Conservation (phyloP, 2,797 vertebrate species). For the Perdix hodgsoniae region DNA sequence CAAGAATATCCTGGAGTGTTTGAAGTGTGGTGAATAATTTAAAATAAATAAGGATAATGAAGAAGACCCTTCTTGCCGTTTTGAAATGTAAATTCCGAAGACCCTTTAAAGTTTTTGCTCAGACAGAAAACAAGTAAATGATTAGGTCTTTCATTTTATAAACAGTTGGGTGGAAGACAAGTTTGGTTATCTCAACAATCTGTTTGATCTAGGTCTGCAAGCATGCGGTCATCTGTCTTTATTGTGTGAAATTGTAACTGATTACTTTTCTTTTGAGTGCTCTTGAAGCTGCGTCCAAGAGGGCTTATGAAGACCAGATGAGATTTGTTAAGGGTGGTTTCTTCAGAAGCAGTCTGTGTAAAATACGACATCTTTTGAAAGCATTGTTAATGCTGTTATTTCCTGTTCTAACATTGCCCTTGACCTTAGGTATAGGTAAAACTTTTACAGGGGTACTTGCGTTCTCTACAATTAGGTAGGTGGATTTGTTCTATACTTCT, state of each 20-base stretch:
- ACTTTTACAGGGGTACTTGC: conserved; percentile 36
- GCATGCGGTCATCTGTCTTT: neutral
- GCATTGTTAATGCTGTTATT: conserved; percentile 12
- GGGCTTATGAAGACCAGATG: conserved; percentile 12
- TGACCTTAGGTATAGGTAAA: conserved; percentile 35
- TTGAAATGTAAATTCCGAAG: conserved; percentile 46
- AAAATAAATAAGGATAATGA: conserved; percentile 56
- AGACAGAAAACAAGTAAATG: neutral
- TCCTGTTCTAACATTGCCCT: neutral
- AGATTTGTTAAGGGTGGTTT: conserved; percentile 41
- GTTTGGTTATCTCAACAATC: neutral
- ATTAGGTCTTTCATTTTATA: neutral
- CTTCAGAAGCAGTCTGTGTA: conserved; percentile 23
- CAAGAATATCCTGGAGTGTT: conserved; percentile 15
- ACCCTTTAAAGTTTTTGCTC: conserved; percentile 8
- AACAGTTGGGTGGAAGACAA: neutral
- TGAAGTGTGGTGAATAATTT: conserved; percentile 51
- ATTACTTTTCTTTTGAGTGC: neutral
- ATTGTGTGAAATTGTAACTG: conserved; percentile 17
- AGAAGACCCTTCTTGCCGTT: conserved; percentile 21
- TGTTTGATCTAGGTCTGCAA: conserved; percentile 6
- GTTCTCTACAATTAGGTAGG: conserved; percentile 22
- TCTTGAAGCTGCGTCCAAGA: neutral
- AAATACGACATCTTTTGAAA: conserved; percentile 15
- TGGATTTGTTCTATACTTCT: conserved; percentile 26